Percentiles rank a stretch among this genome's conserved stretches.
Evolutionary conservation across 2,888 invertebrate genomes (phyloP).

Genomic region (Pyrgus malvae): DNA sequence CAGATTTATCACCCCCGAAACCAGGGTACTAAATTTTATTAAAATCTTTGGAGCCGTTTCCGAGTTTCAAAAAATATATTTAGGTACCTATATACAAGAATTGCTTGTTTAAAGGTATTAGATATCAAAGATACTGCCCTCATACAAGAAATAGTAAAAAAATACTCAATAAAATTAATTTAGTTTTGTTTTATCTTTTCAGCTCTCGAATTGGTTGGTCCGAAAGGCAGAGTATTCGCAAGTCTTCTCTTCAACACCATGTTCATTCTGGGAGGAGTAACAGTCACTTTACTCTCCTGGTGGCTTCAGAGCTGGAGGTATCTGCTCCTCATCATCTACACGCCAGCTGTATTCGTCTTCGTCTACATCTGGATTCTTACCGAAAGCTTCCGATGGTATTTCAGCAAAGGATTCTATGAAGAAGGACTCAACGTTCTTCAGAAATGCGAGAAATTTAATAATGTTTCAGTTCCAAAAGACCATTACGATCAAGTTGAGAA

Average conservation of each 20-base stretch:
- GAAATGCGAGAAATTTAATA: conserved; percentile 84
- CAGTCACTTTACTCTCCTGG: conserved; percentile 69
- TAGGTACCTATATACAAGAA: too few relatives aligned
- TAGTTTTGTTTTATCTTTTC: conserved; percentile 34
- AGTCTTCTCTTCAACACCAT: conserved; percentile 75
- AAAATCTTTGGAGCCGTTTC: too few relatives aligned
- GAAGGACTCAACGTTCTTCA: conserved; percentile 83
- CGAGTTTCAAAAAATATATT: too few relatives aligned
- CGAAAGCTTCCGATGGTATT: conserved; percentile 73
- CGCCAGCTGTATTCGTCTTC: conserved; percentile 64
- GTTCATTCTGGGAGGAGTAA: conserved; percentile 74
- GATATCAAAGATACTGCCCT: too few relatives aligned
- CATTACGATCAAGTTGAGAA: conserved; percentile 72
- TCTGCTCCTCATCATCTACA: conserved; percentile 70
- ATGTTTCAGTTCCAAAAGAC: conserved; percentile 69
- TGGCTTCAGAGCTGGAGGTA: conserved; percentile 73
- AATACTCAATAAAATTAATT: too few relatives aligned
- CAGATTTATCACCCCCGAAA: too few relatives aligned
- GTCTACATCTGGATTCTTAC: conserved; percentile 68
- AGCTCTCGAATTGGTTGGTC: conserved; percentile 73
- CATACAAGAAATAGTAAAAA: too few relatives aligned
- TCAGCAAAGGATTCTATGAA: conserved; percentile 84
- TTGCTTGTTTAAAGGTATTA: too few relatives aligned
- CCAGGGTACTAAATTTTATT: too few relatives aligned
- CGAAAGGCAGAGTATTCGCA: conserved; percentile 72